Base-by-base conservation (phyloP, 2,797 vertebrate genomes). In the Naso thynnoides region DNA sequence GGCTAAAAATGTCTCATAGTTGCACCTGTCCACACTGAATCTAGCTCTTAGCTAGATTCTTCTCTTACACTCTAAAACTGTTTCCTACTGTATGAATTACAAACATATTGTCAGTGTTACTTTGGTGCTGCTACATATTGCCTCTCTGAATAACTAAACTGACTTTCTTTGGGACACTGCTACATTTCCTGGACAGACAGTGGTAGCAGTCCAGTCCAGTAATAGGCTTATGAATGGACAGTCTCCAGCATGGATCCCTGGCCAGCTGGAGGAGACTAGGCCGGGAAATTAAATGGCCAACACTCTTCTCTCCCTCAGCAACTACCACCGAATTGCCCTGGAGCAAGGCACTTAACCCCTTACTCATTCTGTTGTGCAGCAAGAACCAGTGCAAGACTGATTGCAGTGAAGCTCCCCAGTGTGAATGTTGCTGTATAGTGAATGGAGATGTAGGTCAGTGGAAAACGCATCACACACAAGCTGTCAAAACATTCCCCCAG, bases 331-430 rank as follows among this genome's bases (percentile, higher is more conserved):
- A 75, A 73, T 71, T 78, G 82, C 80, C 87, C 86, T 62, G 66
- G 77, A 86, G 88, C 86, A 90, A 90, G 89, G 87, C 86, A 84
- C 76, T 91, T 90, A 88, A 92, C 88, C 90, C 86, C 74, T 87
- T 86, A 62, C 76, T 84, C 79, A 60, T 67, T 48, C 58, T 72
- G 86, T 67, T 85, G 78, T 76, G 64, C 73, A 45, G 80, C 85
- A 86, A 73, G 74, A 63, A 53, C 57, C 39, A 69, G 62, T 49
- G 72, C 62, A 83, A 88, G 81, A 91, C 56, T 76, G 83, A 91
- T 89, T 82, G 84, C 71, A 58, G 71, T 29, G 76, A 64, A 74
- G 71, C 65, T 82, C 79, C 76, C 76, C 59, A 52, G 77, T 85
- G 79, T 83, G 86, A 71, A 23, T 57, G 66, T 65, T 60, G 70